phyloP scores from a whole-genome alignment of 1,140 invertebrate genomes.

The Macrostomum lignano region DNA sequence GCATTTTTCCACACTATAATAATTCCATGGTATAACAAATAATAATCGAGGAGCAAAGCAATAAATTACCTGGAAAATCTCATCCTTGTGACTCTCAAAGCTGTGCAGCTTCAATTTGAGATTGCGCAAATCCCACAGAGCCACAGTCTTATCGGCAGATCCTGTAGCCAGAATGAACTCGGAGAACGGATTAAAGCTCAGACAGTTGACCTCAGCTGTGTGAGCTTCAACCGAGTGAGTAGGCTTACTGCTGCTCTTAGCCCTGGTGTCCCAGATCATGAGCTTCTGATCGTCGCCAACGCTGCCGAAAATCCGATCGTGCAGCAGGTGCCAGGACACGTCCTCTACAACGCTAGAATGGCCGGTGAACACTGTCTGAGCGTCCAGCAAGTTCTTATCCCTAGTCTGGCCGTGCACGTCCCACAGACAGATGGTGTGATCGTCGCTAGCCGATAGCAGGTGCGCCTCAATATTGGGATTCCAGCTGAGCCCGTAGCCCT shows the following conservation, averaged over 20 bases:
- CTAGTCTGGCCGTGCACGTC: constrained; percentile 33
- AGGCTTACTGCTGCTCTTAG: background rate
- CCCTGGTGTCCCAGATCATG: constrained; percentile 7
- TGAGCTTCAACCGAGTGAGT: constrained; percentile 7
- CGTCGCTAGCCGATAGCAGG: constrained; percentile 4
- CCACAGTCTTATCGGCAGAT: constrained; percentile 7
- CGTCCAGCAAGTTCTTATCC: constrained; percentile 72
- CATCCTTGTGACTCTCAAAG: constrained; percentile 7
- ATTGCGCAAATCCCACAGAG: constrained; percentile 8
- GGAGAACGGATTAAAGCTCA: constrained; percentile 7
- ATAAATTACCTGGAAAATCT: constrained; percentile 78
- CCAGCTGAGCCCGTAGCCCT: constrained; percentile 7
- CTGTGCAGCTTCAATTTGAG: constrained; percentile 7
- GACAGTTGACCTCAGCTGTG: constrained; percentile 7
- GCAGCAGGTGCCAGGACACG: constrained; percentile 7
- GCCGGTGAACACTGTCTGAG: constrained; percentile 75
- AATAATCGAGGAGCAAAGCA: no score
- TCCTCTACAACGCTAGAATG: constrained; percentile 6
- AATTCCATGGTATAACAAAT: no score
- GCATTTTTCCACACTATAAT: no score
- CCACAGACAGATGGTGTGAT: constrained; percentile 8
- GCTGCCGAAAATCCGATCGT: constrained; percentile 6
- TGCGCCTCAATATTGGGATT: constrained; percentile 5
- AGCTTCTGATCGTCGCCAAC: constrained; percentile 7
- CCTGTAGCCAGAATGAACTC: constrained; percentile 7